phyloP scores from a whole-genome alignment of 2,113 vertebrate species.

The Paramormyrops kingsleyae region DNA sequence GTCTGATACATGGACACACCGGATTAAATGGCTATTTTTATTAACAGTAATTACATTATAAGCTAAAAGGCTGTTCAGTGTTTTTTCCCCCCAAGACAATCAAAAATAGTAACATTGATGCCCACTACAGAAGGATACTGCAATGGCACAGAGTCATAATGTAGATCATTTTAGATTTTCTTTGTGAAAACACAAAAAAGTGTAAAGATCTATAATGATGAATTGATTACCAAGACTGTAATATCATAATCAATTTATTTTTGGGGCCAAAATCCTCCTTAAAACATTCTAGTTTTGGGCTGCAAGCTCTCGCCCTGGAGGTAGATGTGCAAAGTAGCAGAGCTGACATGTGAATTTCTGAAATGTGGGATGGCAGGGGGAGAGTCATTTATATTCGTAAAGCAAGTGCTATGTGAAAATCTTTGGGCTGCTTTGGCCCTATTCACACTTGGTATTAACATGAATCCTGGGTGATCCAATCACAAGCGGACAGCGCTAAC shows the following conservation, averaged over 20 bases:
- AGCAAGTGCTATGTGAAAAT: not conserved
- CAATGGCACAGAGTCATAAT: not conserved
- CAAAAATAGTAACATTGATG: not conserved
- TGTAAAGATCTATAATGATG: not conserved
- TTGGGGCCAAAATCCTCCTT: no score
- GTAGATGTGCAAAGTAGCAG: no score
- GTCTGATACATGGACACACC: not conserved
- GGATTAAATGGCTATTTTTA: not conserved
- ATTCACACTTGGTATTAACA: no score
- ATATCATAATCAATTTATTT: not conserved
- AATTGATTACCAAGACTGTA: not conserved
- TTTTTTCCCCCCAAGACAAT: not conserved
- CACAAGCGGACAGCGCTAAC: no score
- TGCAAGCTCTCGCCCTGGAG: not conserved
- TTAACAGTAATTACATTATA: not conserved
- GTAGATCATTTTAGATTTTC: not conserved
- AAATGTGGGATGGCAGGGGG: no score
- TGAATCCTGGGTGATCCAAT: no score
- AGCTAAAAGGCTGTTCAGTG: not conserved
- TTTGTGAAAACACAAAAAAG: not conserved
- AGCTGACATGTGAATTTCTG: no score
- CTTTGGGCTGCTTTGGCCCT: not conserved
- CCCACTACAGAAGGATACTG: not conserved
- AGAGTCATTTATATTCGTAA: not conserved
- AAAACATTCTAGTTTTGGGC: not conserved